Conservation (phyloP, 2,888 invertebrate genomes). For the Tanaodytes sp. region DNA sequence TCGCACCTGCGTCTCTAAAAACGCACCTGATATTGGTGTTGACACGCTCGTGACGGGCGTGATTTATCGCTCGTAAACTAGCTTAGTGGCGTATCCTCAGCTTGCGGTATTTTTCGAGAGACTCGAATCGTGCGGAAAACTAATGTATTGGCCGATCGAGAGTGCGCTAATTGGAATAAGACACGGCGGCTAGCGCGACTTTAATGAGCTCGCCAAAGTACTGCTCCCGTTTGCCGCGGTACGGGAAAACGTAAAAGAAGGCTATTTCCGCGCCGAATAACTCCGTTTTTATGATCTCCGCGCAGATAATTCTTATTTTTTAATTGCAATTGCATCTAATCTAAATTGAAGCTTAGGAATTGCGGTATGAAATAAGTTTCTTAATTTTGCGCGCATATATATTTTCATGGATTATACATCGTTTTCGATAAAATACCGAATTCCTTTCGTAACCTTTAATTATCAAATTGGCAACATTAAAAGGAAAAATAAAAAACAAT, state of each 20-base stretch:
- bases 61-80: conserved; percentile 47
- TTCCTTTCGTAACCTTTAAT: too few relatives aligned
- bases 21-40: conserved; percentile 34
- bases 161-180: conserved; percentile 48
- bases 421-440: too few relatives aligned
- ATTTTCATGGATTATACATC: too few relatives aligned
- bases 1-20: conserved; percentile 22
- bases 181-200: conserved; percentile 38
- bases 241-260: conserved; percentile 42
- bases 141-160: conserved; percentile 44
- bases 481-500: too few relatives aligned
- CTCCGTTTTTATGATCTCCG: conserved; percentile 32
- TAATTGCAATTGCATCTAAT: conserved; percentile 5
- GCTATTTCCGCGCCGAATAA: conserved; percentile 39
- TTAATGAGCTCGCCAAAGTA: conserved; percentile 48
- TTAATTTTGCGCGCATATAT: too few relatives aligned
- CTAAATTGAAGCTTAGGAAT: conserved; percentile 12
- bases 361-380: conserved; percentile 10
- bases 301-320: conserved; percentile 27
- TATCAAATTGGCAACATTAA: too few relatives aligned
- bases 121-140: conserved; percentile 44
- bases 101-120: conserved; percentile 42
- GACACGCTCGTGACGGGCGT: conserved; percentile 38
- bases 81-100: conserved; percentile 26
- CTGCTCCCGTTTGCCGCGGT: conserved; percentile 46